phyloP scores from a whole-genome alignment of 2,797 vertebrate genomes.

The Pangasius macronema region DNA sequence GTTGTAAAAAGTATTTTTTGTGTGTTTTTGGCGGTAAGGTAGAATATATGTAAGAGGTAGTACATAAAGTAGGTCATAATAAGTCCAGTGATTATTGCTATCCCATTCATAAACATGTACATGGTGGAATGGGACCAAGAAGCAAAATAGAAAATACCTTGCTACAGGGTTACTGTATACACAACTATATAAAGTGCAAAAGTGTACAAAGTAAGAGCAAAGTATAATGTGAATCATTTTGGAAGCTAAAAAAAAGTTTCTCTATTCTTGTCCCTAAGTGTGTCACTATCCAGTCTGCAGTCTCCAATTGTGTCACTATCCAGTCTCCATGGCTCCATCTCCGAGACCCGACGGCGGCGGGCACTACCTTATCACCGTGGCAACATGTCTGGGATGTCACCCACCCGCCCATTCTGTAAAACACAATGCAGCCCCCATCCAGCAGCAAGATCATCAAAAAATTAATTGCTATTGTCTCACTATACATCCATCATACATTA shows the following conservation, averaged over 20 bases:
- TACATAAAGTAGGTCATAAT: not conserved
- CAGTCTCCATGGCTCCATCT: slow-evolving; percentile 82
- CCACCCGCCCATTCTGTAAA: slow-evolving; percentile 61
- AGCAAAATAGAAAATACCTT: no score
- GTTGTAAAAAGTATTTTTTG: not conserved
- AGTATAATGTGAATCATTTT: not conserved
- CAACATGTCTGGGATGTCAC: slow-evolving; percentile 88
- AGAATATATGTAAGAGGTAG: not conserved
- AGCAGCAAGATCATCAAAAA: slow-evolving; percentile 72
- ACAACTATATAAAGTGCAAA: no score
- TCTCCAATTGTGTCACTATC: slow-evolving; percentile 85
- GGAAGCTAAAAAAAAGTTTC: slow-evolving; percentile 31
- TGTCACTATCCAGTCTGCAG: slow-evolving; percentile 83
- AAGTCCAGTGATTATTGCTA: not conserved
- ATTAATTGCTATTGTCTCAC: slow-evolving; percentile 76
- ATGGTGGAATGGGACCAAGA: no score
- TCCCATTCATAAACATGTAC: not conserved
- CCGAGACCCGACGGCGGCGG: slow-evolving; percentile 85
- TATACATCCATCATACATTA: slow-evolving; percentile 58
- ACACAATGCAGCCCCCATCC: slow-evolving; percentile 54
- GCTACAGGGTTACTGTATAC: no score
- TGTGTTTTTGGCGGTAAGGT: not conserved
- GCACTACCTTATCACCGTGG: slow-evolving; percentile 87
- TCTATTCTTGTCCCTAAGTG: slow-evolving; percentile 74
- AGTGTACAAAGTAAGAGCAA: not conserved